Evolutionary conservation across 2,113 vertebrate species (phyloP), one percentile per base, ranked within the genome.

Genomic region (Orthonyx spaldingii): DNA sequence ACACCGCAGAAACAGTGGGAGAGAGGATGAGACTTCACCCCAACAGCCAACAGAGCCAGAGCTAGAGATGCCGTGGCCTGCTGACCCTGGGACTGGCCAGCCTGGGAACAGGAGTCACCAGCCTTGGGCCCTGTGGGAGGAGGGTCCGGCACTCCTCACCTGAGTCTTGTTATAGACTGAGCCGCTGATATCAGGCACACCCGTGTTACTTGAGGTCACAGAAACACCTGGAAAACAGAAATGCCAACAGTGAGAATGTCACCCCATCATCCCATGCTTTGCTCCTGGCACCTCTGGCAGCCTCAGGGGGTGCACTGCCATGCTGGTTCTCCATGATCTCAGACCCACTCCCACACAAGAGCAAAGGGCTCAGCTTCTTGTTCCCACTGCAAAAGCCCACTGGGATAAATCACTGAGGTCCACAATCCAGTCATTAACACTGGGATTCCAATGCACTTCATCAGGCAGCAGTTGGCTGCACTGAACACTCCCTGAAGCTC

Each of bases 121-220:
- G 39, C 35, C 56, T 60, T 19, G 28, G 46, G 61, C 68, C 28
- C 26, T 26, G 44, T 18, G 4, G 18, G 33, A 65, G 10, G 30
- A 56, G 16, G 32, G 39, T 66, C 59, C 75, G 70, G 33, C 6
- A 0, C 6, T 57, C 57, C 97, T 98, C 82, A 99, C 99, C 98
- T 99, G 99, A 90, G 98, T 98, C 97, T 99, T 99, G 93, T 98
- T 99, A 97, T 99, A 99, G 95, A 99, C 99, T 39, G 99, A 98
- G 90, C 98, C 98, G 78, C 98, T 98, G 97, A 99, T 98, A 76
- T 99, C 99, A 85, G 99, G 99, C 35, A 99, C 98, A 93, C 98
- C 99, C 63, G 98, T 97, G 96, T 98, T 98, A 95, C 96, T 98
- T 86, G 98, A 99, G 83, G 99, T 98, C 92, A 98, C 99, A 9